A percentile compares a stretch with the other conserved stretches of the same genome.
Evolutionary conservation across 2,888 invertebrate species (phyloP).

Genomic region (Xestia xanthographa): DNA sequence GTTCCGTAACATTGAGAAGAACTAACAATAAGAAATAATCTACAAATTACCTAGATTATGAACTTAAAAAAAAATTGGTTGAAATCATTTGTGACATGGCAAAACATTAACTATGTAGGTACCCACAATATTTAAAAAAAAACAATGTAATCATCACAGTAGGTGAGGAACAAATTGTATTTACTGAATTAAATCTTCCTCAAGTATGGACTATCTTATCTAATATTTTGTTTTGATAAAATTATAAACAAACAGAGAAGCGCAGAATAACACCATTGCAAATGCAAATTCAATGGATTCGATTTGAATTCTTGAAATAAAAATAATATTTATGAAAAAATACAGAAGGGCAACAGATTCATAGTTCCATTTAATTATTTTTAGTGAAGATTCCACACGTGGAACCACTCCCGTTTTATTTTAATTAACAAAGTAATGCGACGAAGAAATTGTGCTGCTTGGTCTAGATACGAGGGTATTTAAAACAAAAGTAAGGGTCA

Average conservation of each 20-base stretch:
- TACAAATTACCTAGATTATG: too few relatives aligned
- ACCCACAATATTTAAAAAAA: slow-evolving; percentile 4
- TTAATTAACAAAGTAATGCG: slow-evolving; percentile 31
- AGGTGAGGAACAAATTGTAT: background rate
- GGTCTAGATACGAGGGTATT: slow-evolving; percentile 51
- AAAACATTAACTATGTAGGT: background rate
- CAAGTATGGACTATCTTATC: slow-evolving; percentile 14
- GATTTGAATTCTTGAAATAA: slow-evolving; percentile 29
- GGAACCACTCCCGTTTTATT: slow-evolving; percentile 28
- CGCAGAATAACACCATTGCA: slow-evolving; percentile 1
- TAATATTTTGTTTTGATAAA: slow-evolving; percentile 38
- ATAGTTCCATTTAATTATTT: slow-evolving; percentile 2
- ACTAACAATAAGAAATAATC: too few relatives aligned
- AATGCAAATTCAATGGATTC: slow-evolving; percentile 3
- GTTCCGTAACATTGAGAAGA: too few relatives aligned
- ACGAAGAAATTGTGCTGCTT: slow-evolving; percentile 33
- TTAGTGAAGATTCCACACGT: slow-evolving; percentile 14
- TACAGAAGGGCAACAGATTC: background rate
- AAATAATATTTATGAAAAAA: slow-evolving; percentile 17
- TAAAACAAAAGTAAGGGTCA: slow-evolving; percentile 53
- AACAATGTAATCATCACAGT: background rate
- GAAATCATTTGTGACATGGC: background rate
- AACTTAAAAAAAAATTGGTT: too few relatives aligned
- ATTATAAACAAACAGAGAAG: slow-evolving; percentile 47
- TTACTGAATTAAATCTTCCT: slow-evolving; percentile 7